A percentile compares a stretch with the other conserved stretches of the same genome.
Evolutionary conservation across 2,797 vertebrate species (phyloP).

Genomic region (Notolabrus celidotus): DNA sequence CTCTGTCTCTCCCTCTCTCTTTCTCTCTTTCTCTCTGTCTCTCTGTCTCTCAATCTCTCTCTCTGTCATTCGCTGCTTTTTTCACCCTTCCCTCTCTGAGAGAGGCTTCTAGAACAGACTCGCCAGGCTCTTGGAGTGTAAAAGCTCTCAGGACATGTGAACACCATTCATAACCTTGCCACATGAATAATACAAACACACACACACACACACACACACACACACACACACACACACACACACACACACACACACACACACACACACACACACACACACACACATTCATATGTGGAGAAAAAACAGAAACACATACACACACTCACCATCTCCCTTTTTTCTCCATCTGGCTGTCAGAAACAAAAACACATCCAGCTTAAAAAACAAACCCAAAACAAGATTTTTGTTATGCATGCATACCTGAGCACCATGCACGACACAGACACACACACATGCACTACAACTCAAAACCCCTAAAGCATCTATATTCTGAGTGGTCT

Average conservation of each 20-base stretch:
- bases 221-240: conserved; percentile 1
- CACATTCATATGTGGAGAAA: too few species aligned
- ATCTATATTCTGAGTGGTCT: conserved; percentile 14
- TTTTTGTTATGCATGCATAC: conserved; percentile 45
- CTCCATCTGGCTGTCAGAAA: conserved; percentile 37
- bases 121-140: conserved; percentile 45
- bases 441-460: conserved; percentile 1
- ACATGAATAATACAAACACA: conserved; percentile 69
- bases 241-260: too few species aligned
- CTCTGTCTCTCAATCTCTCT: conserved; percentile 12
- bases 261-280: too few species aligned
- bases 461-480: conserved; percentile 10
- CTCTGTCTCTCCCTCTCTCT: conserved; percentile 30
- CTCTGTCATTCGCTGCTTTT: background rate
- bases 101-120: conserved; percentile 74
- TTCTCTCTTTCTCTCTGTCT: background rate
- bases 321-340: background rate
- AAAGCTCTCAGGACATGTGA: conserved; percentile 66
- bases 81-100: conserved; percentile 27
- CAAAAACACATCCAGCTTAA: conserved; percentile 23
- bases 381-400: conserved; percentile 20
- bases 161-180: conserved; percentile 65
- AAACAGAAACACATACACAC: background rate
- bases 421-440: conserved; percentile 28
- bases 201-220: conserved; percentile 7